phyloP scores from a whole-genome alignment of 2,797 vertebrate species.

The Lates japonicus region DNA sequence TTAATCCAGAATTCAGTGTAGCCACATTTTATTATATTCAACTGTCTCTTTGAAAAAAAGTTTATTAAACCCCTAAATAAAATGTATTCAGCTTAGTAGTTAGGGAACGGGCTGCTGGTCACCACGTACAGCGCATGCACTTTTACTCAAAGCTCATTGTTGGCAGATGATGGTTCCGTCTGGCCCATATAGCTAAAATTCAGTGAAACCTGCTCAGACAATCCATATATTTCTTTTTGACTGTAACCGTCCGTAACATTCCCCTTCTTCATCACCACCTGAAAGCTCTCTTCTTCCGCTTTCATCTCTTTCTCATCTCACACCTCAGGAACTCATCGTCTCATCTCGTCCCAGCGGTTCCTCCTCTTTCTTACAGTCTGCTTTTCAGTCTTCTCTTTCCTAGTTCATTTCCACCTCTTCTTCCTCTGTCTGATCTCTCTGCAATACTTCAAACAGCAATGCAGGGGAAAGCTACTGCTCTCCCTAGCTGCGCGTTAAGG shows the following conservation, averaged over 20 bases:
- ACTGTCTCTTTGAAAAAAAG: background rate
- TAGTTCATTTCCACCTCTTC: slow-evolving; percentile 25
- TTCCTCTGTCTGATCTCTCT: slow-evolving; percentile 25
- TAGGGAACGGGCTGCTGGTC: background rate
- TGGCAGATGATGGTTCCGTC: background rate
- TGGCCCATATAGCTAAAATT: slow-evolving; percentile 15
- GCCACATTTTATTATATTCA: background rate
- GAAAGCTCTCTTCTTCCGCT: background rate
- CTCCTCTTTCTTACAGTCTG: background rate
- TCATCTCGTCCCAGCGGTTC: slow-evolving; percentile 14
- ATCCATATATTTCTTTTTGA: slow-evolving; percentile 18
- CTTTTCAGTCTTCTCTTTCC: slow-evolving; percentile 4
- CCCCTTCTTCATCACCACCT: background rate
- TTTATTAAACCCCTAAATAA: background rate
- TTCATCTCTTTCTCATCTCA: slow-evolving; percentile 17
- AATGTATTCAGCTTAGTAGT: background rate
- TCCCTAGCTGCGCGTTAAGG: background rate
- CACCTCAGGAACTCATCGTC: slow-evolving; percentile 17
- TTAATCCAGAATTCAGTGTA: background rate
- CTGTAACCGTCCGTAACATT: background rate
- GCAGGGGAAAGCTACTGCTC: background rate
- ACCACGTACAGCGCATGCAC: background rate
- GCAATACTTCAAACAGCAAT: slow-evolving; percentile 3
- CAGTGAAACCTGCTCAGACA: slow-evolving; percentile 38
- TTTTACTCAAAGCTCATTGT: background rate